Evolutionary conservation across 1,140 invertebrate species (phyloP).

Genomic region (Epicauta chinensis): DNA sequence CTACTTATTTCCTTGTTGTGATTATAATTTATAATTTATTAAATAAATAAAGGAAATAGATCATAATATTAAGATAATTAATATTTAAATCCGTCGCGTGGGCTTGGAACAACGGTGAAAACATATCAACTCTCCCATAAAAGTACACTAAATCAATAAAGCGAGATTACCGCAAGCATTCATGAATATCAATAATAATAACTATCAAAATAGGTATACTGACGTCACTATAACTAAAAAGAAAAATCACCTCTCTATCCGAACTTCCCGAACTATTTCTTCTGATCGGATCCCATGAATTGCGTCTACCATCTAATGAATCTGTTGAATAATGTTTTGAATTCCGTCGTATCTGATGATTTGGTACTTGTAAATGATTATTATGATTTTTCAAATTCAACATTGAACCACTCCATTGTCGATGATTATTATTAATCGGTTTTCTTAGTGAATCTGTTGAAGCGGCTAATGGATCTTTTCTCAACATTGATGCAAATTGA

Average conservation of each 20-base stretch:
- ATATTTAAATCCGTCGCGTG: background rate
- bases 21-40: too few species aligned
- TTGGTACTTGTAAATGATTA: constrained; percentile 29
- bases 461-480: constrained; percentile 50
- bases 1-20: too few species aligned
- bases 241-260: constrained; percentile 42
- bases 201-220: too few species aligned
- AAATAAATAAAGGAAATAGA: too few species aligned
- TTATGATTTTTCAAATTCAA: constrained; percentile 37
- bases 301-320: constrained; percentile 62
- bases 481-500: constrained; percentile 57
- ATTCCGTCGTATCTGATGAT: constrained; percentile 23
- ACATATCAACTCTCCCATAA: constrained; percentile 22
- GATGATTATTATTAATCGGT: constrained; percentile 33
- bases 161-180: too few species aligned
- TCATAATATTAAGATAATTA: too few species aligned
- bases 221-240: too few species aligned
- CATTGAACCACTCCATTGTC: constrained; percentile 40
- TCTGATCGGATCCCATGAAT: constrained; percentile 60
- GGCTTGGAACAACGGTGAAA: constrained; percentile 40
- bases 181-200: too few species aligned
- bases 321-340: constrained; percentile 59
- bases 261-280: constrained; percentile 53
- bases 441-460: constrained; percentile 52
- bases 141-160: too few species aligned